phyloP scores from a whole-genome alignment of 1,140 invertebrate species.

The Caenorhabditis elegans region DNA sequence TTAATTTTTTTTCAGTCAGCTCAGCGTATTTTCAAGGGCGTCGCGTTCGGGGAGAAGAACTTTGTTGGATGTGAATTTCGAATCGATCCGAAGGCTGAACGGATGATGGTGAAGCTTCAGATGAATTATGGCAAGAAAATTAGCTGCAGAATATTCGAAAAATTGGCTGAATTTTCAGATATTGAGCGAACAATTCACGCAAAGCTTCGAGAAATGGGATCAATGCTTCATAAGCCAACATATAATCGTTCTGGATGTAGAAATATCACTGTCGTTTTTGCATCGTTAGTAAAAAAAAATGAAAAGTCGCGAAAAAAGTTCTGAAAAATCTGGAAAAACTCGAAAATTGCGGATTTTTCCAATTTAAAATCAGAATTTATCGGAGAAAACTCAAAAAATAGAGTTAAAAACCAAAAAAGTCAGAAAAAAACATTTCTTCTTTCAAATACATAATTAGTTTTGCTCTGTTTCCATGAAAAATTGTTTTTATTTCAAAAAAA shows the following conservation, averaged over 20 bases:
- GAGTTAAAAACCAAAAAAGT: no score
- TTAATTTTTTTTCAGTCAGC: neutral
- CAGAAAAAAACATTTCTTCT: no score
- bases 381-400: no score
- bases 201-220: slow-evolving; percentile 6
- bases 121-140: neutral
- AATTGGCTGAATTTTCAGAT: neutral
- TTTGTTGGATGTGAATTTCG: slow-evolving; percentile 12
- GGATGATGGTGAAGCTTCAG: slow-evolving; percentile 1
- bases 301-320: no score
- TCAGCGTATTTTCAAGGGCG: neutral
- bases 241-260: neutral
- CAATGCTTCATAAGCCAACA: neutral
- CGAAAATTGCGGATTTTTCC: neutral
- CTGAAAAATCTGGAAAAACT: no score
- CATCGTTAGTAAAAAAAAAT: neutral
- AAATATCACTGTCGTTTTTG: neutral
- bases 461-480: no score
- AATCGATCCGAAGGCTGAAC: neutral
- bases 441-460: no score
- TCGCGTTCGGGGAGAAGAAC: neutral
- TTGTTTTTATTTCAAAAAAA: no score
- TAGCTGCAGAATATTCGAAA: neutral
- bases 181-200: neutral
- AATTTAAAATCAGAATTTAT: neutral